These are phyloP conservation scores for Pollenia griseotomentosa DNA, from an alignment of 2,888 invertebrate genomes.

Conservation along the genomic window DNA sequence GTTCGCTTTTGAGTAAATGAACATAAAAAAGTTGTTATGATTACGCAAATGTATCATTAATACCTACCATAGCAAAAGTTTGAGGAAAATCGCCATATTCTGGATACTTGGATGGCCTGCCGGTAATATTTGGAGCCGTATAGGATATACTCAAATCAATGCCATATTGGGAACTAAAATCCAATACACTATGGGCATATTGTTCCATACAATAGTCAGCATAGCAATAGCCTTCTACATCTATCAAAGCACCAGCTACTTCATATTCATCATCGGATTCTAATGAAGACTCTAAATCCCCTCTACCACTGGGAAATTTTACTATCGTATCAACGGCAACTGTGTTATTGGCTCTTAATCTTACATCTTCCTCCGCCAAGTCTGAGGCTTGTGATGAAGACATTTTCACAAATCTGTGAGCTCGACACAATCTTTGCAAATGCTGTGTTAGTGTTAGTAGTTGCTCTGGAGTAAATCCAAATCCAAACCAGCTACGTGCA, in stretches of 20 bases:
- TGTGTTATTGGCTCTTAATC: conserved; percentile 12
- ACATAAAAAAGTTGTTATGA: neutral
- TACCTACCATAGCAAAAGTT: conserved; percentile 94
- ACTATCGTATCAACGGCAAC: conserved; percentile 76
- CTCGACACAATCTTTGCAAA: conserved; percentile 59
- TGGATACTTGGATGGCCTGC: conserved; percentile 93
- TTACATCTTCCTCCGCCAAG: conserved; percentile 68
- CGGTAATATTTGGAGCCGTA: conserved; percentile 93
- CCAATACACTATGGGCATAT: conserved; percentile 91
- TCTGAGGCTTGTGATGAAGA: conserved; percentile 44
- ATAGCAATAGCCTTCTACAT: conserved; percentile 72
- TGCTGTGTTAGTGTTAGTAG: conserved; percentile 68
- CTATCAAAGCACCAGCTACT: conserved; percentile 63
- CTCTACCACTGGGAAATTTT: conserved; percentile 75
- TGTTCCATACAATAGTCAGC: conserved; percentile 86
- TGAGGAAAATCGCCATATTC: conserved; percentile 96
- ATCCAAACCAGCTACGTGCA: conserved; percentile 72
- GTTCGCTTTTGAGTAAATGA: conserved; percentile 86
- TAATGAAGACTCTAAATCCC: conserved; percentile 57
- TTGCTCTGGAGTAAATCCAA: conserved; percentile 67
- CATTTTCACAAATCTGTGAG: conserved; percentile 49
- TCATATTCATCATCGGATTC: conserved; percentile 66
- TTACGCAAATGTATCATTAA: neutral
- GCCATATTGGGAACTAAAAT: conserved; percentile 96
- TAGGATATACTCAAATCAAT: conserved; percentile 94